A percentile compares a stretch with the other conserved stretches of the same genome.
Evolutionary conservation across 2,113 vertebrate species (phyloP).

Genomic region (Corythaeola cristata): DNA sequence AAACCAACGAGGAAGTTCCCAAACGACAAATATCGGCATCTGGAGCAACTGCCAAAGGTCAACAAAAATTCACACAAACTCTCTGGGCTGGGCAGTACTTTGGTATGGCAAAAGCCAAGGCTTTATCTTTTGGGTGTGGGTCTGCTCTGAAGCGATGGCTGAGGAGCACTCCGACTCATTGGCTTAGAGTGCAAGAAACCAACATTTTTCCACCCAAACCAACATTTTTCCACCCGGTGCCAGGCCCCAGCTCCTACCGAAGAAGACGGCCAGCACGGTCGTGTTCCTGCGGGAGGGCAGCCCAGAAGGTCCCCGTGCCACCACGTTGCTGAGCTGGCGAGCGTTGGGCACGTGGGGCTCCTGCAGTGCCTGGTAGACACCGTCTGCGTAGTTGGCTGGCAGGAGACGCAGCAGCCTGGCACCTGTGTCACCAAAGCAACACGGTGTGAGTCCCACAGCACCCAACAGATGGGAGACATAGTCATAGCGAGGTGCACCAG

Average conservation of each 20-base stretch:
- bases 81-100: not conserved
- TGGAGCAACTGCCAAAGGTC: not conserved
- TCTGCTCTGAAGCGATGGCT: not conserved
- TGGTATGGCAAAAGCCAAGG: not conserved
- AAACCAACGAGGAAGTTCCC: not conserved
- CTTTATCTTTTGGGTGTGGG: not conserved
- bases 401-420: conserved; percentile 80
- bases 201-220: not conserved
- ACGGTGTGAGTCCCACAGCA: fast-evolving
- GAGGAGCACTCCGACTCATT: fast-evolving
- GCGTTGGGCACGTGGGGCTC: conserved; percentile 86
- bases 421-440: conserved; percentile 71
- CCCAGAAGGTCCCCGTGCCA: conserved; percentile 74
- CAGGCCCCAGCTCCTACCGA: conserved; percentile 79
- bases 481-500: fast-evolving
- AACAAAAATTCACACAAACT: not conserved
- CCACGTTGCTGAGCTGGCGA: conserved; percentile 76
- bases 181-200: not conserved
- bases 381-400: conserved; percentile 85
- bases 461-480: fast-evolving
- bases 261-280: conserved; percentile 89
- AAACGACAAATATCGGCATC: not conserved
- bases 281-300: conserved; percentile 79
- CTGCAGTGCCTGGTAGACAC: conserved; percentile 81
- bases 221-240: fast-evolving